Evolutionary conservation across 1,140 invertebrate species (phyloP).

Genomic region (Myzus persicae): DNA sequence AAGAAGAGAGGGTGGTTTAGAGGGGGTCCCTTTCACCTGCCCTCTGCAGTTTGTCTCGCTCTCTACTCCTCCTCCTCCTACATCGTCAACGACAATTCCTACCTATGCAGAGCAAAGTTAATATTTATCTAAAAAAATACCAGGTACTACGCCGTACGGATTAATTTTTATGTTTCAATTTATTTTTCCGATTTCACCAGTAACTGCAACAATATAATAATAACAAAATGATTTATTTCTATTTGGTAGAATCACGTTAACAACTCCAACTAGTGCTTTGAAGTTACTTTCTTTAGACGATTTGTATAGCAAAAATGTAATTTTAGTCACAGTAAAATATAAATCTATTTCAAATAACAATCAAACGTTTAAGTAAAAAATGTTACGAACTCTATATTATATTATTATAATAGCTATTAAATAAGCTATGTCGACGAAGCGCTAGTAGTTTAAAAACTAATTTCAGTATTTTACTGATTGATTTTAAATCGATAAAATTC

Average conservation of each 20-base stretch:
- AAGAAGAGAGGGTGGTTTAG: too few species aligned
- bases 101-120: background rate
- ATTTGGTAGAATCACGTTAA: background rate
- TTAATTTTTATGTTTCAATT: background rate
- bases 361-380: background rate
- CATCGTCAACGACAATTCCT: too few species aligned
- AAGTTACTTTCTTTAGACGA: background rate
- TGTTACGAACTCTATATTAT: background rate
- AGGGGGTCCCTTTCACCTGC: too few species aligned
- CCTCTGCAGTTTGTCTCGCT: too few species aligned
- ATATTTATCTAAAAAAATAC: background rate
- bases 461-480: background rate
- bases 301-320: background rate
- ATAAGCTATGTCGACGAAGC: background rate
- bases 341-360: background rate
- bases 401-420: background rate
- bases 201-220: background rate
- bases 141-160: background rate
- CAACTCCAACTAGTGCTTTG: background rate
- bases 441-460: background rate
- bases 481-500: background rate
- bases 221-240: background rate
- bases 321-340: background rate
- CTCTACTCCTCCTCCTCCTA: too few species aligned
- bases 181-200: background rate